Evolutionary conservation across 92 coral and sea anemone genomes (phyloP), one percentile per base, ranked within the genome.

Genomic region (Galaxea fascicularis): DNA sequence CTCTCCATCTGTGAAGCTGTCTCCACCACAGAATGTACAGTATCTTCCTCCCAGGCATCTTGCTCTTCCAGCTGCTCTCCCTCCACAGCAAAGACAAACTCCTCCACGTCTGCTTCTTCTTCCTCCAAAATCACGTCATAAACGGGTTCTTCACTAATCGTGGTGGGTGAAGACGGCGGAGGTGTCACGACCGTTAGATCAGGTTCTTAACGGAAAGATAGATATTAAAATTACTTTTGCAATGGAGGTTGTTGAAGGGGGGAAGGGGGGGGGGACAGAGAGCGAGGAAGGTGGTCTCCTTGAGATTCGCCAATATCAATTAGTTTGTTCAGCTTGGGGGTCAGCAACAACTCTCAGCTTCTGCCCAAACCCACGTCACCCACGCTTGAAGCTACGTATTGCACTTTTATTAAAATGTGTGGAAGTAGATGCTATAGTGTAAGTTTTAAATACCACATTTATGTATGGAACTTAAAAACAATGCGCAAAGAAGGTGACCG

Each of bases 1-100:
- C 76, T 68, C 71, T 83, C 86, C 41, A 78, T 80, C 74, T 84
- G 90, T 16, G 84, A 65, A 26, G 82, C 84, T 26, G 89, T 66
- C 31, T 92, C 93, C 4, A 82, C 72, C n/a, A 94, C 85, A 39
- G 89, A 72, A 24, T 73, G 22, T 67, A 87, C 88, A 13, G 78
- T 83, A 39, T 79, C 91, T 57, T 90, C 95, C 72, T 92, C 95
- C 95, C 94, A 94, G 46, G 66, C 86, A 46, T 89, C 93, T 44
- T 78, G 65, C 18, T 54, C 78, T 10, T 66, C 89, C 44, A 88
- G 14, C 64, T 84, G 14, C 64, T 84, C 81, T 26, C 80, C 82
- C 70, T 84, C 86, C 4, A 78, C 70, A 59, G 39, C 78, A 68
- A 91, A 87, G 16, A 87, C 79, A 49, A 69, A 79, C 26, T 82